These are phyloP conservation scores for Nasonia vitripennis DNA, from an alignment of 1,140 invertebrate genomes.

Conservation along the genomic window DNA sequence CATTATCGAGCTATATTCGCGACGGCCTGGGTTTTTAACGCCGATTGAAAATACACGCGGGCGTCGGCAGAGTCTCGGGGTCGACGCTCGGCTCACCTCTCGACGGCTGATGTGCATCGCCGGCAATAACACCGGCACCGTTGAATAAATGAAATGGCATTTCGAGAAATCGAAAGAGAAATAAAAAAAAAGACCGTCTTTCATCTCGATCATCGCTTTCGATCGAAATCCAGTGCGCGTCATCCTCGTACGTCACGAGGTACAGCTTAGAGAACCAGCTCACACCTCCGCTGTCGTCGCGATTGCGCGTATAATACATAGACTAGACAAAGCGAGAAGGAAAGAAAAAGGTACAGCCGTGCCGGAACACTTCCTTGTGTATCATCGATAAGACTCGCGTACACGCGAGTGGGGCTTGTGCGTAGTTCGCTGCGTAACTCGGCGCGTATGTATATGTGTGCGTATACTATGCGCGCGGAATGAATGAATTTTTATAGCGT, in stretches of 20 bases:
- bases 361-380: not conserved
- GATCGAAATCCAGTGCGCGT: not conserved
- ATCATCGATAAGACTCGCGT: not conserved
- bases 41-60: slow-evolving; percentile 7
- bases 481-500: slow-evolving; percentile 1
- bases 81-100: slow-evolving; percentile 38
- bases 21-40: not conserved
- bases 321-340: not conserved
- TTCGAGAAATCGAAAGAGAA: not conserved
- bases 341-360: not conserved
- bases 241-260: not conserved
- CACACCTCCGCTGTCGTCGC: not conserved
- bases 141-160: slow-evolving; percentile 21
- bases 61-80: not conserved
- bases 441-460: not conserved
- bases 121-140: not conserved
- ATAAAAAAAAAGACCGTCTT: too few species aligned
- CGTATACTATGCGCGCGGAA: not conserved
- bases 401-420: not conserved
- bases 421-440: not conserved
- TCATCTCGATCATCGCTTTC: too few species aligned
- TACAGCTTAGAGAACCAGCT: not conserved
- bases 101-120: not conserved
- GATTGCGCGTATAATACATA: too few species aligned
- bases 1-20: not conserved